Base-by-base conservation (phyloP, 2,888 invertebrate species). In the Alcis repandata region DNA sequence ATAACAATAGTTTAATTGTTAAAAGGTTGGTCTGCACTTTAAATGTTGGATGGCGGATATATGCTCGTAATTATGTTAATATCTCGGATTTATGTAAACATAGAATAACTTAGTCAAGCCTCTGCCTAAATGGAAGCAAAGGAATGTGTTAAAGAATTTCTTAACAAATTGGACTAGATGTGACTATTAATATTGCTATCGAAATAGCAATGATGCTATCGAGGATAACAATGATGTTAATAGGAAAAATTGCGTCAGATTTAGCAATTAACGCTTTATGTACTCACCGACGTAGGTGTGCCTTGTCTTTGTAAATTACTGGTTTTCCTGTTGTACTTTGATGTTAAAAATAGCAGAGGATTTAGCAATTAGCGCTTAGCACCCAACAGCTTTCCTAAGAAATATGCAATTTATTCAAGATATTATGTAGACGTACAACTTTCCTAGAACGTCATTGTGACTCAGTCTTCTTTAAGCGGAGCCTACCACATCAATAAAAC, bases 1-100 rank as follows among this genome's bases (percentile, higher is more conserved):
- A 84, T 85, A 84, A 88, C 83, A 83, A 88, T 85, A 84, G 80
- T 80, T 85, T 89, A 88, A 90, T 89, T 88, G 86, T 81, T 77
- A 76, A 78, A 80, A 78, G 78, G 76, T 79, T 72, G 68, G 65
- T 68, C 71, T 75, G 71, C 74, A 73, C 70, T 77, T 73, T 70
- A 69, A 63, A 73, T 70, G 65, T 68, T 69, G 64, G 67, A 70
- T 67, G 49, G 46, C 61, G 48, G 45, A 68, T 67, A 65, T 57
- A 69, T 27, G 27, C 2, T 27, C 27, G 27, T 46, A 41, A 41
- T 62, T 54, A 41, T 54, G 53, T 56, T 64, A 68, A 71, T 66
- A 40, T 58, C 46, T 56, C 13, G 13, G 38, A 59, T 62, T 67
- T 70, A 67, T 69, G 71, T 73, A 63, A 71, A 67, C 64, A 66